These are phyloP conservation scores for Trichogramma dendrolimi DNA, from an alignment of 2,888 invertebrate genomes.

Conservation along the genomic window DNA sequence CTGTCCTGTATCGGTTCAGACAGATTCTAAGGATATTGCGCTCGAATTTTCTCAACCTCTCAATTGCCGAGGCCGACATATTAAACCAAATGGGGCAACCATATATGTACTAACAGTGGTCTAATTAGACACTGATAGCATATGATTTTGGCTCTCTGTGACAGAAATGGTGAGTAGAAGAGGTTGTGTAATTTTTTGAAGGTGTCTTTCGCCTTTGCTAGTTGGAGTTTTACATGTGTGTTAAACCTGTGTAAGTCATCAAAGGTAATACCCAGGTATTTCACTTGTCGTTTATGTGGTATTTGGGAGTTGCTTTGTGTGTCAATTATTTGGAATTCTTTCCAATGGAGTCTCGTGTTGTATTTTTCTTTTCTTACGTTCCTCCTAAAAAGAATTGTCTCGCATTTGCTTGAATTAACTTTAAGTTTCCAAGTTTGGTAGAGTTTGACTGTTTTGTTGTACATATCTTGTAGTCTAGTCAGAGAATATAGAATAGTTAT, in stretches of 20 bases:
- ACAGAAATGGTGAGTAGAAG: conserved; percentile 23
- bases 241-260: conserved; percentile 14
- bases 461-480: too few relatives aligned
- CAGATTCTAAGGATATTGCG: conserved; percentile 23
- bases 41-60: conserved; percentile 20
- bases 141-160: conserved; percentile 19
- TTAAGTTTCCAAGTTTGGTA: too few relatives aligned
- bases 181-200: conserved; percentile 17
- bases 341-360: too few relatives aligned
- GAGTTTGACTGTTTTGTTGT: too few relatives aligned
- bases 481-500: too few relatives aligned
- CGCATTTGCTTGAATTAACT: too few relatives aligned
- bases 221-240: conserved; percentile 9
- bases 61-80: conserved; percentile 12
- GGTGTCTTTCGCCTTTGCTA: conserved; percentile 24
- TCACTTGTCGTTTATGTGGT: too few relatives aligned
- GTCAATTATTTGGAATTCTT: too few relatives aligned
- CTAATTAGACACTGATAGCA: conserved; percentile 25
- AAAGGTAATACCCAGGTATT: conserved; percentile 18
- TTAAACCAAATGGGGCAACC: conserved; percentile 22
- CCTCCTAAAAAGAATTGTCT: too few relatives aligned
- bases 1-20: conserved; percentile 2
- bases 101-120: conserved; percentile 26
- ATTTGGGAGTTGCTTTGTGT: too few relatives aligned
- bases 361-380: too few relatives aligned